Conservation (phyloP, 1,140 invertebrate species). For the Ceratosolen solmsi region DNA sequence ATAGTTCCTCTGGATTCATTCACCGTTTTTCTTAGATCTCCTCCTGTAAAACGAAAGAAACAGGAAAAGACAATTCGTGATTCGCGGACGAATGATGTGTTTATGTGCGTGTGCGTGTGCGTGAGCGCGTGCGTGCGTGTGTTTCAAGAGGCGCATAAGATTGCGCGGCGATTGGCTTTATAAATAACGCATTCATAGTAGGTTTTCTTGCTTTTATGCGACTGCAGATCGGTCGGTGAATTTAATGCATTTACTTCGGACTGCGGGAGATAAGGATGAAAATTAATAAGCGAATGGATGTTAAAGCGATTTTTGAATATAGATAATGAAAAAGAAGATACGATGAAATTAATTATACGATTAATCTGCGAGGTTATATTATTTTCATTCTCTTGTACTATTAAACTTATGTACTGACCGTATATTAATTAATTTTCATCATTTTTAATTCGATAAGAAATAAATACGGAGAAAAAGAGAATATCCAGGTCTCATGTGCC, state of each 20-base stretch:
- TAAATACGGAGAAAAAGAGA: too few relatives aligned
- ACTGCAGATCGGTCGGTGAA: background rate
- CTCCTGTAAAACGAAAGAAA: background rate
- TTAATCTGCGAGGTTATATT: background rate
- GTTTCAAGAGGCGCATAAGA: background rate
- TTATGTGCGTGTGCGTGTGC: too few relatives aligned
- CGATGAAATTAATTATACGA: background rate
- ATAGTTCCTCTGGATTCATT: background rate
- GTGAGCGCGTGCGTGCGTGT: too few relatives aligned
- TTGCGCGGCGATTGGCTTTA: background rate
- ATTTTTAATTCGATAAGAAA: too few relatives aligned
- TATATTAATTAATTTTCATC: too few relatives aligned
- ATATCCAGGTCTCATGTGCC: too few relatives aligned
- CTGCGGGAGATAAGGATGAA: background rate
- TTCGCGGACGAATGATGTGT: background rate
- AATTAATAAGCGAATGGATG: conserved; percentile 3
- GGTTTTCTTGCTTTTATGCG: background rate
- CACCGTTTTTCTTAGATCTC: background rate
- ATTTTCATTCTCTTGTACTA: too few relatives aligned
- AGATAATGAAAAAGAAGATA: background rate
- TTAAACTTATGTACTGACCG: too few relatives aligned
- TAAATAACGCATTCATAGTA: background rate
- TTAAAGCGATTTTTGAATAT: background rate
- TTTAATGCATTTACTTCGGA: background rate
- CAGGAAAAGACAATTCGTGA: background rate